Evolutionary conservation across 2,888 invertebrate species (phyloP), one percentile per base, ranked within the genome.

Genomic region (Hirtodrosophila alboralis): DNA sequence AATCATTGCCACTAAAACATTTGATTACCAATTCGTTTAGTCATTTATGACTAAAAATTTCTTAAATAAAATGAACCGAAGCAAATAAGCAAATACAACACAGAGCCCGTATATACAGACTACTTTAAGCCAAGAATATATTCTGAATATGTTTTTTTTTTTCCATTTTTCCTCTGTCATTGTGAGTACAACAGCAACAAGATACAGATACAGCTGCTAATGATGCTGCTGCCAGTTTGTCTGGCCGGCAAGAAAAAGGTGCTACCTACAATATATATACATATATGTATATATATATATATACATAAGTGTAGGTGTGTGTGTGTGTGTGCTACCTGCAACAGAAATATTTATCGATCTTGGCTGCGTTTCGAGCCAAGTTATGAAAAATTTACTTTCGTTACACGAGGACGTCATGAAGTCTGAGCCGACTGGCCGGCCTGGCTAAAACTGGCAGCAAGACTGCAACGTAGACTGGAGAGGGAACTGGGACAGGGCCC

Each of bases 201-300:
- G 30, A 60, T 48, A 54, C 68, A 41, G 30, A 60, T 48, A 54
- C 68, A 70, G 60, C 75, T 72, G 72, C 75, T 81, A 84, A 86
- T 84, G 81, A 77, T 73, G 83, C 52, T 70, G 88, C 69, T 83
- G 87, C 88, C 86, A 85, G 86, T 77, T 83, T 75, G 86, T 87
- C 86, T 87, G 86, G 62, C 27, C 66, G 56, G 59, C 62, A 41
- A 43, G 61, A 48, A 67, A 54, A 54, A 63, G 63, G 36, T 63
- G 64, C 65, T 83, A 65, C 79, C 79, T 57, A 68, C 47, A 44
- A 54, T 52, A 37, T 33, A 45, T 45, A n/a, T 27, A 38, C 9
- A 12, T 44, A 18, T 3, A n/a, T 8, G 6, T 10, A 28, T 8
- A 9, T 9, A 14, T 21, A 48, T 16, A 6, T 9, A 21, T 23